These are phyloP conservation scores for Epicampocera succincta DNA, from an alignment of 2,888 invertebrate species.

Conservation along the genomic window DNA sequence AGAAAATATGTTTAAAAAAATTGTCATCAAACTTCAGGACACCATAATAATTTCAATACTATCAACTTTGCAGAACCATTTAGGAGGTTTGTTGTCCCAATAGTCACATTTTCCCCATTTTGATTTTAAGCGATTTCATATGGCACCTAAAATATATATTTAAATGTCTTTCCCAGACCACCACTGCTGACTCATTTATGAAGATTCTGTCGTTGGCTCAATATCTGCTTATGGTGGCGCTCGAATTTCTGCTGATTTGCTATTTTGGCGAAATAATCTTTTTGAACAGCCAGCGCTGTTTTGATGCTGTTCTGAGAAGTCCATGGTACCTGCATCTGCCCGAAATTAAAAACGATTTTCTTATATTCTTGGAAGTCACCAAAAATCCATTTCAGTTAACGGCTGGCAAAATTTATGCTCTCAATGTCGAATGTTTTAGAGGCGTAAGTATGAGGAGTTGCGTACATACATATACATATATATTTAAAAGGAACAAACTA, in stretches of 20 bases:
- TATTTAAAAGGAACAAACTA: too few species aligned
- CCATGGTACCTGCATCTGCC: constrained; percentile 76
- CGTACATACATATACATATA: too few species aligned
- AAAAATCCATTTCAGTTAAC: constrained; percentile 73
- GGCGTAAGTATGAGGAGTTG: constrained; percentile 59
- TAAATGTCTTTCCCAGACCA: constrained; percentile 57
- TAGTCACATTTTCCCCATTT: too few species aligned
- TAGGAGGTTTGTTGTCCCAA: too few species aligned
- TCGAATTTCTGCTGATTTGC: constrained; percentile 78
- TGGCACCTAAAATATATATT: background rate
- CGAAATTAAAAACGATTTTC: constrained; percentile 74
- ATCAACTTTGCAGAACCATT: too few species aligned
- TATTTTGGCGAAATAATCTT: constrained; percentile 76
- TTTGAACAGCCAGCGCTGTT: constrained; percentile 76
- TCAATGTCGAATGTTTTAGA: constrained; percentile 74
- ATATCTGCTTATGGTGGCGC: constrained; percentile 76
- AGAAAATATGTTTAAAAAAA: too few species aligned
- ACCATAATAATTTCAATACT: too few species aligned
- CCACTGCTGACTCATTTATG: constrained; percentile 73
- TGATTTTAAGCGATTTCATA: too few species aligned
- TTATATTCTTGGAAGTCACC: constrained; percentile 75
- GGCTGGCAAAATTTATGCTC: constrained; percentile 76
- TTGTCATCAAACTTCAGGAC: too few species aligned
- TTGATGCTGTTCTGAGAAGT: constrained; percentile 76
- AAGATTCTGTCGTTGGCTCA: constrained; percentile 75